phyloP scores from a whole-genome alignment of 2,797 vertebrate species.

The Heliangelus exortis region DNA sequence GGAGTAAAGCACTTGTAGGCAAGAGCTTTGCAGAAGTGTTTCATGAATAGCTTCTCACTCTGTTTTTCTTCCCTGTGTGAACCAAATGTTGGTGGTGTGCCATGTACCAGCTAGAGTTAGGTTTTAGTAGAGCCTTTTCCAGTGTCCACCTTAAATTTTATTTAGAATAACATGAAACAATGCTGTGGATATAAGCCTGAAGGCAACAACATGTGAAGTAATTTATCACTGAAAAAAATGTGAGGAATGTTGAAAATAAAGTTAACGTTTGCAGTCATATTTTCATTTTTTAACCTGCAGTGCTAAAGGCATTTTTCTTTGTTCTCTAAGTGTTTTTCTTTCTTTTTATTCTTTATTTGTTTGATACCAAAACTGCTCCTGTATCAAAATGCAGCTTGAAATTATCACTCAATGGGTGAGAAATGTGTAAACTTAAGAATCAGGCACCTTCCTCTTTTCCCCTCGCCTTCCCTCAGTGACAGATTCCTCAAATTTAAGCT shows the following conservation, averaged over 20 bases:
- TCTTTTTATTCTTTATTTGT: slow-evolving; percentile 13
- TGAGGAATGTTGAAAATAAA: slow-evolving; percentile 68
- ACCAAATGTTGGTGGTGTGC: not conserved
- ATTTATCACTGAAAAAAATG: slow-evolving; percentile 72
- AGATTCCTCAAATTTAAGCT: not conserved
- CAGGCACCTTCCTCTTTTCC: not conserved
- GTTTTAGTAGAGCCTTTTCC: not conserved
- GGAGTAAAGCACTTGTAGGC: not conserved
- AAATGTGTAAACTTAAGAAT: not conserved
- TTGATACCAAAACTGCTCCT: not conserved
- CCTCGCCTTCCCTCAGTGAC: not conserved
- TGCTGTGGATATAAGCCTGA: slow-evolving; percentile 39
- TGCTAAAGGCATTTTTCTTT: slow-evolving; percentile 53
- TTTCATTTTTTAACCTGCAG: slow-evolving; percentile 29
- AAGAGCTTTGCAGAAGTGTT: not conserved
- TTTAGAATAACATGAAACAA: slow-evolving; percentile 23
- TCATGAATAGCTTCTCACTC: not conserved
- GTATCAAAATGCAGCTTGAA: not conserved
- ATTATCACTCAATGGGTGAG: not conserved
- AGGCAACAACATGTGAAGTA: slow-evolving; percentile 59
- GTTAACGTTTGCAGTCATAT: slow-evolving; percentile 19
- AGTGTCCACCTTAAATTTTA: slow-evolving; percentile 65
- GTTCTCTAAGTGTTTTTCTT: slow-evolving; percentile 31
- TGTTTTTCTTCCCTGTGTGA: not conserved
- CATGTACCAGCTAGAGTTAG: not conserved